Percentiles rank a stretch among this genome's conserved stretches.
These are phyloP conservation scores for Vidua macroura DNA, from an alignment of 2,113 vertebrate species.

Conservation along the genomic window DNA sequence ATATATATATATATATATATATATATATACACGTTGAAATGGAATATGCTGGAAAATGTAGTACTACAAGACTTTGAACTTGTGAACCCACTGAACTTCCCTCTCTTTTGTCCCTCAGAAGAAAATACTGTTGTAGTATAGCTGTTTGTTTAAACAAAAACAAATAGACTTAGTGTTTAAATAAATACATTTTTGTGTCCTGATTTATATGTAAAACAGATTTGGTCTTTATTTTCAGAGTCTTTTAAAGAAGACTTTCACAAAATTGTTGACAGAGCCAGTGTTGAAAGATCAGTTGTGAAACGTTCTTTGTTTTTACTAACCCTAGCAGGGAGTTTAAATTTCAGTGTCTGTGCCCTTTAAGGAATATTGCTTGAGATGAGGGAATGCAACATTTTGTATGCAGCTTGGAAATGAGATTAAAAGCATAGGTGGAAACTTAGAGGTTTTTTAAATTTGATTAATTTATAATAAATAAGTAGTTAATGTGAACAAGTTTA, in stretches of 20 bases:
- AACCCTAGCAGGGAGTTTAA: background rate
- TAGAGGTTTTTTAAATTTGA: background rate
- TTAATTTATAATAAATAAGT: background rate
- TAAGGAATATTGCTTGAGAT: background rate
- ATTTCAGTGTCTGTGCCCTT: slow-evolving; percentile 11
- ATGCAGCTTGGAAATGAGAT: background rate
- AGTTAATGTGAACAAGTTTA: background rate
- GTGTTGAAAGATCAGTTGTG: slow-evolving; percentile 24
- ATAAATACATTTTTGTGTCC: slow-evolving; percentile 4
- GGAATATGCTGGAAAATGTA: background rate
- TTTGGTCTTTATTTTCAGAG: background rate
- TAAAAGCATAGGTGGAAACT: background rate
- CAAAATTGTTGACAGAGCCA: background rate
- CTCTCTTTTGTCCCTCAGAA: slow-evolving; percentile 1
- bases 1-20: background rate
- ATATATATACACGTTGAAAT: background rate
- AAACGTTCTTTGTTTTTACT: slow-evolving; percentile 29
- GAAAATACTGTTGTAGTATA: background rate
- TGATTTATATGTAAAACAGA: background rate
- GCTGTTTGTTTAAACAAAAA: background rate
- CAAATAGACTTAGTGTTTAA: slow-evolving; percentile 3
- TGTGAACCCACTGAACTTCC: background rate
- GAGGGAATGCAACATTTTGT: background rate
- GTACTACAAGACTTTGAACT: background rate
- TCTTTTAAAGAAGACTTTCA: slow-evolving; percentile 14